These are phyloP conservation scores for Percopsis omiscomaycus DNA, from an alignment of 2,797 vertebrate species.

Conservation along the genomic window DNA sequence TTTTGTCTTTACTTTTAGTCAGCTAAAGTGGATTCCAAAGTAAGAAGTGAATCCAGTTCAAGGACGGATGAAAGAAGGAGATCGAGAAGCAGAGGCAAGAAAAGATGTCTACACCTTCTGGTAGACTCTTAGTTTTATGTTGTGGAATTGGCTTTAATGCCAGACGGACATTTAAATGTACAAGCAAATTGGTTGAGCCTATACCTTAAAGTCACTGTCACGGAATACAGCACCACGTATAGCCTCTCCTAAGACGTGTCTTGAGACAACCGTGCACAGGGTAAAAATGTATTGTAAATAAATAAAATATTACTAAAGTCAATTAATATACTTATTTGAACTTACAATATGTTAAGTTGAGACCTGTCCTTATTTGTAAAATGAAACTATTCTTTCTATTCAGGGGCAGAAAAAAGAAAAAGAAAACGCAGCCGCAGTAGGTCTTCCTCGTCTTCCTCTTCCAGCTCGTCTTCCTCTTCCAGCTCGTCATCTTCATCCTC, in stretches of 20 bases:
- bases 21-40: constrained; percentile 57
- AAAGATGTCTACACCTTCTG: neutral
- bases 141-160: neutral
- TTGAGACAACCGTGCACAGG: too few species aligned
- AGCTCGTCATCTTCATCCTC: constrained; percentile 73
- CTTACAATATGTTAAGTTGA: neutral
- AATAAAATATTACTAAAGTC: too few species aligned
- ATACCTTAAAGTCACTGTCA: too few species aligned
- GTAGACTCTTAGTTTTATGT: too few species aligned
- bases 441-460: constrained; percentile 83
- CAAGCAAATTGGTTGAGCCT: too few species aligned
- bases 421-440: constrained; percentile 85
- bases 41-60: constrained; percentile 70
- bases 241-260: too few species aligned
- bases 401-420: constrained; percentile 81
- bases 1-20: constrained; percentile 62
- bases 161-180: neutral
- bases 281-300: too few species aligned
- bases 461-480: constrained; percentile 68
- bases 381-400: constrained; percentile 25
- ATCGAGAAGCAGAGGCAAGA: constrained; percentile 65
- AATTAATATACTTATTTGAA: too few species aligned
- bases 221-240: too few species aligned
- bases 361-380: neutral
- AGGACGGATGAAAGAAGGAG: constrained; percentile 67